These are phyloP conservation scores for Gymnarchus niloticus DNA, from an alignment of 2,113 vertebrate genomes.

Conservation along the genomic window DNA sequence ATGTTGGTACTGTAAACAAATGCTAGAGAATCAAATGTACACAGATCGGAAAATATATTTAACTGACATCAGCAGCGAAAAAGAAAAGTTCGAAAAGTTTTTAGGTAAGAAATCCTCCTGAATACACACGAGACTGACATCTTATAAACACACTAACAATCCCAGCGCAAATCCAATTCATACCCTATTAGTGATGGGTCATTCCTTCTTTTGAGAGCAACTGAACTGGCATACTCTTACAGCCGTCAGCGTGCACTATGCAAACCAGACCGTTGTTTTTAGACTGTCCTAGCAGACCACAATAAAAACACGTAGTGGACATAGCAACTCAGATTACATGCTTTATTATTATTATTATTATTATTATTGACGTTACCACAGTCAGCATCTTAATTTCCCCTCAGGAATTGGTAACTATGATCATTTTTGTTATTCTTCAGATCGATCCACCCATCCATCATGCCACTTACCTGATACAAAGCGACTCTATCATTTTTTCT, in stretches of 20 bases:
- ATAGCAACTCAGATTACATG: not conserved
- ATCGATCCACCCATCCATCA: too few species aligned
- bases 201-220: conserved; percentile 39
- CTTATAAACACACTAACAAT: conserved; percentile 38
- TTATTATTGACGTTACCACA: too few species aligned
- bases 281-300: not conserved
- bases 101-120: not conserved
- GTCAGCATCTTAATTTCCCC: too few species aligned
- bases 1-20: not conserved
- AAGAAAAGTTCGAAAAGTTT: not conserved
- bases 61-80: not conserved
- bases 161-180: conserved; percentile 41
- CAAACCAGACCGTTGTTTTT: not conserved
- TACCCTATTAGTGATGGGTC: conserved; percentile 42
- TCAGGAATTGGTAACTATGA: too few species aligned
- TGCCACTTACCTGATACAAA: too few species aligned
- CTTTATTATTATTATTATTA: not conserved
- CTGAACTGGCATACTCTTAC: not conserved
- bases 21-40: not conserved
- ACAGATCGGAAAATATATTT: not conserved
- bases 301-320: not conserved
- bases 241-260: conserved; percentile 19
- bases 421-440: too few species aligned
- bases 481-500: too few species aligned
- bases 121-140: conserved; percentile 28